Evolutionary conservation across 2,113 vertebrate species (phyloP).

Genomic region (Mixornis gularis): DNA sequence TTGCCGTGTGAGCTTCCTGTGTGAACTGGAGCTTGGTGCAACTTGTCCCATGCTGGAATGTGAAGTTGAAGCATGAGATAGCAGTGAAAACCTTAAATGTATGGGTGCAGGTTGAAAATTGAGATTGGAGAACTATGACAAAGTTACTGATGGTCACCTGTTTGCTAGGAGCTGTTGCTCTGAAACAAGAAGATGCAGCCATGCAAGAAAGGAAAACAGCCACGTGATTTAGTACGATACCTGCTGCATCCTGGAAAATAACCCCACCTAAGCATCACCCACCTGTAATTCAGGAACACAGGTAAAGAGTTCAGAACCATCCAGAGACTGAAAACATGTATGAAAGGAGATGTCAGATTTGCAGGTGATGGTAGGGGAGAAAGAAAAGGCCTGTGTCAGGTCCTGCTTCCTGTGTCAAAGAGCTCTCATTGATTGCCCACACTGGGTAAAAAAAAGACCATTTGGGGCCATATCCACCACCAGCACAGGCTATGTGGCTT

Average conservation of each 20-base stretch:
- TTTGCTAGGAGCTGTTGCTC: neutral
- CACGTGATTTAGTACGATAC: neutral
- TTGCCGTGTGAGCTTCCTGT: neutral
- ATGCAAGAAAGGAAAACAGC: neutral
- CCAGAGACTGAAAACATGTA: neutral
- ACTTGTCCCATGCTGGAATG: neutral
- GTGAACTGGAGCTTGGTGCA: neutral
- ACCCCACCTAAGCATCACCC: neutral
- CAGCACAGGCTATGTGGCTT: rapidly evolving
- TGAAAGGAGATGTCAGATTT: neutral
- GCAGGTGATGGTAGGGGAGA: neutral
- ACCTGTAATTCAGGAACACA: neutral
- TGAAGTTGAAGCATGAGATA: neutral
- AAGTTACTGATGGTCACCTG: neutral
- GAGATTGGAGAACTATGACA: neutral
- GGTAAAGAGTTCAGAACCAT: neutral
- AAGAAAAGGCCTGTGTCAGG: neutral
- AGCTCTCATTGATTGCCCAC: neutral
- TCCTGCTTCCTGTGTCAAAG: neutral
- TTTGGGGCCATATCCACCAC: neutral
- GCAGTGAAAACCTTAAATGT: neutral
- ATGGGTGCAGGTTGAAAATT: neutral
- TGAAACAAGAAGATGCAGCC: neutral
- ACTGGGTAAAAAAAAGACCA: neutral
- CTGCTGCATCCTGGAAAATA: neutral